Base-by-base conservation (phyloP, 2,113 vertebrate species). In the Anoplopoma fimbria region DNA sequence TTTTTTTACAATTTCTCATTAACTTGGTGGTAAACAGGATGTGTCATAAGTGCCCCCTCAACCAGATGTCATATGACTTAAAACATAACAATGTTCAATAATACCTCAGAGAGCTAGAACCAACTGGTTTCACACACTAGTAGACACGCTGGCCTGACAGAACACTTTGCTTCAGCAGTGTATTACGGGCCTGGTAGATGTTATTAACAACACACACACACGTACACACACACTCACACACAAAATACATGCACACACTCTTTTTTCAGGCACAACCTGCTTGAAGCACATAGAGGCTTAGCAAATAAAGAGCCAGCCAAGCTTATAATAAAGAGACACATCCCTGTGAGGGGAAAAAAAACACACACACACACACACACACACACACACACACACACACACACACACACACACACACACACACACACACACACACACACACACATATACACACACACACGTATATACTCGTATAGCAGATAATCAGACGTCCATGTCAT, bases 21-120 rank as follows among this genome's bases (percentile, higher is more conserved):
- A 81, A 88, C 72, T 77, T 63, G 58, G 72, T 72, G 83, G 85
- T 90, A 92, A 93, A 93, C 93, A 93, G 94, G 94, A 95, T 92
- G 89, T 92, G 77, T 69, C 91, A 87, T 89, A 84, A 87, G 60
- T 65, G 17, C 71, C 55, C 72, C 53, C 40, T 64, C 40, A 67
- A 63, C 51, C 62, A 55, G 23, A 65, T 40, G 68, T 88, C 92
- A 89, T 76, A 82, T 89, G 88, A 81, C 49, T 70, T 63, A 70
- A 63, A 21, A 61, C 14, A 82, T 40, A 40, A 47, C 55, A 47
- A 14, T 19, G 23, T 69, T 80, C 27, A 81, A 58, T n/a, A 75
- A 38, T 58, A 70, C 42, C 38, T 33, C 34, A 60, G 60, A 81
- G 21, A 75, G 10, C 57, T 53, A 75, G 4, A 75, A 67, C 69